phyloP scores from a whole-genome alignment of 2,113 vertebrate genomes.

The Bungarus multicinctus region DNA sequence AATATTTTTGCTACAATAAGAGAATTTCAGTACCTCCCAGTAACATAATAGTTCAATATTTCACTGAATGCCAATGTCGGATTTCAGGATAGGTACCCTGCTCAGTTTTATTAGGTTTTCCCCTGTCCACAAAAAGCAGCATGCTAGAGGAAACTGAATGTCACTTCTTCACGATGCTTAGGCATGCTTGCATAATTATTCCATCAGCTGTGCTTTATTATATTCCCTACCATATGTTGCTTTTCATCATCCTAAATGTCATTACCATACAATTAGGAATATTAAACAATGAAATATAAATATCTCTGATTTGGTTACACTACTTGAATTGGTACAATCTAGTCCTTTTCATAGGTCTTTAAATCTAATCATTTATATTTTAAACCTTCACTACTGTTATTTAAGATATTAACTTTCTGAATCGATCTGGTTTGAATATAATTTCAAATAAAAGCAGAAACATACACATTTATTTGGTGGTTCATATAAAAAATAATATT shows the following conservation, averaged over 20 bases:
- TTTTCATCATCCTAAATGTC: constrained; percentile 6
- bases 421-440: not conserved
- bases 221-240: not conserved
- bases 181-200: not conserved
- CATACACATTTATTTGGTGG: not conserved
- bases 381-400: not conserved
- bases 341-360: not conserved
- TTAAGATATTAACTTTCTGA: not conserved
- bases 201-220: not conserved
- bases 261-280: not conserved
- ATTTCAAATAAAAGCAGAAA: not conserved
- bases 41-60: not conserved
- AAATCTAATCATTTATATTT: not conserved
- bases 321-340: not conserved
- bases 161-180: not conserved
- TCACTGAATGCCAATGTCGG: not conserved
- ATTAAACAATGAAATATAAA: not conserved
- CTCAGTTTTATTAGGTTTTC: not conserved
- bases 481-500: not conserved
- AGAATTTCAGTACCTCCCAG: not conserved
- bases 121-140: not conserved
- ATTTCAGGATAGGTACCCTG: not conserved
- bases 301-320: not conserved
- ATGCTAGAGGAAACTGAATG: not conserved
- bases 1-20: not conserved